A percentile compares a stretch with the other conserved stretches of the same genome.
These are phyloP conservation scores for Tonatia bakeri DNA, from an alignment of 2,113 vertebrate species.

Conservation along the genomic window DNA sequence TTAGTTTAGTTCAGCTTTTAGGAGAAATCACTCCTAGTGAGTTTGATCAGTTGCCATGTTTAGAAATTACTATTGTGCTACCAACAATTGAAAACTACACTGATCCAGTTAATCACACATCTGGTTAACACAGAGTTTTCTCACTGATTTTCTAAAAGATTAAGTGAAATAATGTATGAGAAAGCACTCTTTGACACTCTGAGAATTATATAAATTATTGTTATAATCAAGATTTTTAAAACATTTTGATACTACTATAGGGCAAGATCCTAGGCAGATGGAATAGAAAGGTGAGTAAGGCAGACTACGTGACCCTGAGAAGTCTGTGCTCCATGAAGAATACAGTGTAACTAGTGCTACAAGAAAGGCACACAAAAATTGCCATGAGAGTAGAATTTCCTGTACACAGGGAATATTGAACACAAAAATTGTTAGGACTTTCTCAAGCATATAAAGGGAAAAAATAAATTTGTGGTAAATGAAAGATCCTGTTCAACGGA, in stretches of 20 bases:
- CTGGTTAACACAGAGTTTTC: background rate
- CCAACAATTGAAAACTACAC: slow-evolving; percentile 1
- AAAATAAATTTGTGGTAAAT: background rate
- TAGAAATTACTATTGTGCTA: background rate
- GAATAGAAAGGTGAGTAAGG: background rate
- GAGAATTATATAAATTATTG: background rate
- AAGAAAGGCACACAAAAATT: background rate
- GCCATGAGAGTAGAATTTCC: background rate
- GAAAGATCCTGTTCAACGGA: background rate
- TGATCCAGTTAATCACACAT: slow-evolving; percentile 3
- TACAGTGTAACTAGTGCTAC: background rate
- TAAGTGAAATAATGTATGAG: slow-evolving; percentile 23
- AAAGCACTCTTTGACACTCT: background rate
- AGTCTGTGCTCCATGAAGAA: background rate
- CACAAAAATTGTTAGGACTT: background rate
- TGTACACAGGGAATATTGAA: background rate
- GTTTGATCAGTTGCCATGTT: background rate
- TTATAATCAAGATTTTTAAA: background rate
- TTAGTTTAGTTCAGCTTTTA: background rate
- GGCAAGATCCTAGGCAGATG: background rate
- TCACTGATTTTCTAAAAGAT: background rate
- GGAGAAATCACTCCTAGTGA: background rate
- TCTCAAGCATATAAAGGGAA: background rate
- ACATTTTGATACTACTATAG: background rate
- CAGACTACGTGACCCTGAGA: background rate